Conservation (phyloP, 2,113 vertebrate species). For the Elephantulus edwardii region DNA sequence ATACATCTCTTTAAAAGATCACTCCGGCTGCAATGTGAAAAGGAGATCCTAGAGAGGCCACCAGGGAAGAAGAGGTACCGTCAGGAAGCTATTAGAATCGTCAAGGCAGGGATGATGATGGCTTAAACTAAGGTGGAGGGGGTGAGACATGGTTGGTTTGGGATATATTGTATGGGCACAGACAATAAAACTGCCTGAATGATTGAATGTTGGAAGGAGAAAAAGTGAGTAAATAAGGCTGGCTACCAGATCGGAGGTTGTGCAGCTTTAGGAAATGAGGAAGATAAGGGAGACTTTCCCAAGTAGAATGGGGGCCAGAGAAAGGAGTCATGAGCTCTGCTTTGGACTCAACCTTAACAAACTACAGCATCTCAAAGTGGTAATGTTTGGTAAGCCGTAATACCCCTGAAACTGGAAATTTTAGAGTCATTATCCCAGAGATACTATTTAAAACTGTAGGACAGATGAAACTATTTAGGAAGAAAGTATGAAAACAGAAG, state of each 20-base stretch:
- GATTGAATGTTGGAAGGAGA: neutral
- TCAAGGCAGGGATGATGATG: neutral
- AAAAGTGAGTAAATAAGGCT: neutral
- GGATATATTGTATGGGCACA: neutral
- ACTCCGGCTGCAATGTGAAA: neutral
- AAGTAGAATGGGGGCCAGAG: neutral
- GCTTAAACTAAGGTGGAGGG: neutral
- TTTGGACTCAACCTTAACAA: slow-evolving; percentile 1
- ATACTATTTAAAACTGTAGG: slow-evolving; percentile 8
- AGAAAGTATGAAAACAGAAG: neutral
- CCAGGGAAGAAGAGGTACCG: neutral
- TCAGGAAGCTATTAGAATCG: neutral
- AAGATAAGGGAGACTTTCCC: neutral
- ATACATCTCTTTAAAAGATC: neutral
- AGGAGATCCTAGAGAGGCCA: neutral
- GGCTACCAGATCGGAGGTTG: neutral
- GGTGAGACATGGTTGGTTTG: neutral
- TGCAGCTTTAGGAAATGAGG: neutral
- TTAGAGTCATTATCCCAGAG: neutral
- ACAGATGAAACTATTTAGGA: neutral
- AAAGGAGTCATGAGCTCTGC: neutral
- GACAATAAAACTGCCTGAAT: neutral
- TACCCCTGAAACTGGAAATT: neutral
- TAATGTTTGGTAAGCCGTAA: neutral
- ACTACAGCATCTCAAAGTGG: neutral